These are phyloP conservation scores for Ctenomys sociabilis DNA, from an alignment of 2,113 vertebrate genomes.

Conservation along the genomic window DNA sequence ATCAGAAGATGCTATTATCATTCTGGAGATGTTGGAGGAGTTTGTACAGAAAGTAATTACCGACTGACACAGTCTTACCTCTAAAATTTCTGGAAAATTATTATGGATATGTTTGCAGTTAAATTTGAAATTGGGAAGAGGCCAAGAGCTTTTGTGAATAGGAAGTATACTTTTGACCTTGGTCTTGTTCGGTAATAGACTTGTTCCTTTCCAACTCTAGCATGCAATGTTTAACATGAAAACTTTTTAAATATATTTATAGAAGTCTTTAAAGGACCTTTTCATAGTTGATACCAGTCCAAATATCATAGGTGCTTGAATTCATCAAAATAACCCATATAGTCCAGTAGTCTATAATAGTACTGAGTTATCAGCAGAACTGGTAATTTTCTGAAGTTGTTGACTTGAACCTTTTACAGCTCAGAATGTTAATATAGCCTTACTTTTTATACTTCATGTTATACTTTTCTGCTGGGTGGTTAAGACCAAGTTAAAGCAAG, in stretches of 20 bases:
- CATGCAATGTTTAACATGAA: slow-evolving; percentile 22
- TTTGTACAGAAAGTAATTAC: slow-evolving; percentile 51
- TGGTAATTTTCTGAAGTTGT: too few species aligned
- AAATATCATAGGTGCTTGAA: too few species aligned
- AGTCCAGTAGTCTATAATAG: too few species aligned
- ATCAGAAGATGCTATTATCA: slow-evolving; percentile 4
- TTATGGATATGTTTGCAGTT: slow-evolving; percentile 42
- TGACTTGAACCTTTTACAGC: too few species aligned
- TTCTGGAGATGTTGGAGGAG: slow-evolving; percentile 57
- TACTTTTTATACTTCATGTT: too few species aligned
- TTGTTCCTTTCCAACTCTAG: slow-evolving; percentile 14
- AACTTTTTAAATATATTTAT: slow-evolving; percentile 45
- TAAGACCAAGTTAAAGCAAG: too few species aligned
- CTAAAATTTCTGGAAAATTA: slow-evolving; percentile 53
- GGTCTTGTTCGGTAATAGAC: slow-evolving; percentile 49
- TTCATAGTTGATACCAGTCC: too few species aligned
- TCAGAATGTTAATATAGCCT: too few species aligned
- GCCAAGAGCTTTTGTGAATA: slow-evolving; percentile 55
- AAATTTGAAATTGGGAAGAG: slow-evolving; percentile 48
- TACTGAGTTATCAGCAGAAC: too few species aligned
- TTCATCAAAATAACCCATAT: too few species aligned
- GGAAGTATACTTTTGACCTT: slow-evolving; percentile 51
- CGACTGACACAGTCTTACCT: slow-evolving; percentile 15
- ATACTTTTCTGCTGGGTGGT: too few species aligned
- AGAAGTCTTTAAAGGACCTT: too few species aligned